Evolutionary conservation across 2,113 vertebrate genomes (phyloP).

Genomic region (Zingel zingel): DNA sequence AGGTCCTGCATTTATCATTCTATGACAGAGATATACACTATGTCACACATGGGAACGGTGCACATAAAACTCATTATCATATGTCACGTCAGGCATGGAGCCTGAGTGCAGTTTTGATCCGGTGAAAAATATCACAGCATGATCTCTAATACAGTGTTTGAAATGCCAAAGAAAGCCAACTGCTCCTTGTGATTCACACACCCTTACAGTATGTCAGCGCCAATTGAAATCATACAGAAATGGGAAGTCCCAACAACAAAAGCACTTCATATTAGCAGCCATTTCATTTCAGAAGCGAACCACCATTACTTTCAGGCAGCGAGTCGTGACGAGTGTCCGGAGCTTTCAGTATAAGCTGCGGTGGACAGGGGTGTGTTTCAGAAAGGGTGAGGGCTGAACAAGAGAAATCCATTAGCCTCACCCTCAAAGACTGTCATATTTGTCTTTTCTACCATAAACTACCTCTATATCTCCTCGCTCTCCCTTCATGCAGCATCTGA

Average conservation of each 20-base stretch:
- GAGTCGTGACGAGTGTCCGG: constrained; percentile 46
- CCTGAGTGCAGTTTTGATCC: constrained; percentile 31
- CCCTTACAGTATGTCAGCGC: neutral
- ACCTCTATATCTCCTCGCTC: constrained; percentile 15
- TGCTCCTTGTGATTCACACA: constrained; percentile 12
- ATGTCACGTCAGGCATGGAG: constrained; percentile 60
- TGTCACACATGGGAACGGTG: constrained; percentile 58
- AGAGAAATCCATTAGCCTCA: constrained; percentile 73
- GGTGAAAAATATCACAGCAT: constrained; percentile 36
- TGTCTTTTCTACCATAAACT: constrained; percentile 60
- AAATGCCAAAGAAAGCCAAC: constrained; percentile 57
- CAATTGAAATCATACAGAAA: constrained; percentile 25
- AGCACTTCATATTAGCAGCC: constrained; percentile 20
- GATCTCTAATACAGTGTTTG: constrained; percentile 28
- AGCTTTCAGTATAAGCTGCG: constrained; percentile 36
- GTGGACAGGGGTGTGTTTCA: constrained; percentile 48
- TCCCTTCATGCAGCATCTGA: constrained; percentile 13
- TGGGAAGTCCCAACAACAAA: constrained; percentile 43
- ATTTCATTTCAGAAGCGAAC: constrained; percentile 38
- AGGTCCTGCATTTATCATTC: constrained; percentile 64
- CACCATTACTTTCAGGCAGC: constrained; percentile 45
- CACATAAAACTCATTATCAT: constrained; percentile 74
- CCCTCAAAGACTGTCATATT: constrained; percentile 46
- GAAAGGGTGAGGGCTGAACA: constrained; percentile 54
- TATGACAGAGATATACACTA: constrained; percentile 68